phyloP scores from a whole-genome alignment of 1,140 invertebrate species.

The Formica exsecta region DNA sequence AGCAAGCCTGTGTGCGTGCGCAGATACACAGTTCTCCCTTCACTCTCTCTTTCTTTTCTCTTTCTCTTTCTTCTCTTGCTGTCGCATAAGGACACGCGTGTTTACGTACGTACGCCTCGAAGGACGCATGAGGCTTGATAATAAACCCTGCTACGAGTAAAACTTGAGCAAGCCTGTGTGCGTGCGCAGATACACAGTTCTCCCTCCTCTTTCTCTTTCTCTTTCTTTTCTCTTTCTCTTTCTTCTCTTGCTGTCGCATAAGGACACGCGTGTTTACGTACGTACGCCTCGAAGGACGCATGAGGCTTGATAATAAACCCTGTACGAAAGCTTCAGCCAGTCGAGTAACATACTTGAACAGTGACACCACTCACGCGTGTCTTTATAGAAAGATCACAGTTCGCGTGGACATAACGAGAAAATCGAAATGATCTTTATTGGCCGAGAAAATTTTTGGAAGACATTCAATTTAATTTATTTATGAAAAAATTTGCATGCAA shows the following conservation, averaged over 20 bases:
- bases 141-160: constrained; percentile 31
- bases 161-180: neutral
- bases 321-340: neutral
- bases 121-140: neutral
- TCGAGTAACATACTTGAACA: neutral
- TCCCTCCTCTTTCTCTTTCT: neutral
- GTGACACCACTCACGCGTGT: neutral
- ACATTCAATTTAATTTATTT: no score
- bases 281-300: neutral
- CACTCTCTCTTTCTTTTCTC: constrained; percentile 21
- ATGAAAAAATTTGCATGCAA: neutral
- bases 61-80: neutral
- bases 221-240: constrained; percentile 10
- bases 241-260: neutral
- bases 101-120: neutral
- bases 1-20: neutral
- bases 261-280: neutral
- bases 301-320: constrained; percentile 9
- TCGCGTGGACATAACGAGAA: neutral
- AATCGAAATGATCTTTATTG: neutral
- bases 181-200: neutral
- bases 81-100: neutral
- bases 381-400: constrained; percentile 9
- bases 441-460: no score
- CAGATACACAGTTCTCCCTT: neutral